These are phyloP conservation scores for Calephelis nemesis DNA, from an alignment of 1,140 invertebrate genomes.

Conservation along the genomic window DNA sequence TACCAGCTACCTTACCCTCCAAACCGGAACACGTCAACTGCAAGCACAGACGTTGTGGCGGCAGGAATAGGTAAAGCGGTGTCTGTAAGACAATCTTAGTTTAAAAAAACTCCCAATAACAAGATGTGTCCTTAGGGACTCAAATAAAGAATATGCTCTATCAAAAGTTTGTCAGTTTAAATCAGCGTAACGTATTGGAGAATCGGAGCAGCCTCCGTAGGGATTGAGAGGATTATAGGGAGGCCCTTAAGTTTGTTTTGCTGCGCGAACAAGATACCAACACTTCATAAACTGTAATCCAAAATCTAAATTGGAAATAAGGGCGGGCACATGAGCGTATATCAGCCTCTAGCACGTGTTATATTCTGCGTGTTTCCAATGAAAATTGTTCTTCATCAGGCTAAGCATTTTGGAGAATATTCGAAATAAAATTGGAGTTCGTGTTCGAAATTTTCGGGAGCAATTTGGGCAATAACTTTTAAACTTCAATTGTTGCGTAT, in stretches of 20 bases:
- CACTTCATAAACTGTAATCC: conserved; percentile 9
- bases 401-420: too few relatives aligned
- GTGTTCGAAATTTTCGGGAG: too few relatives aligned
- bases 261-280: conserved; percentile 16
- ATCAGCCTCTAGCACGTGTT: conserved; percentile 10
- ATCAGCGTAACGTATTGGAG: conserved; percentile 32
- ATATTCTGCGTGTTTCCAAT: not conserved
- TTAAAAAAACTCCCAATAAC: not conserved
- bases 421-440: too few relatives aligned
- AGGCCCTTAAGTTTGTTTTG: conserved; percentile 30
- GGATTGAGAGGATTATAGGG: conserved; percentile 30
- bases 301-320: conserved; percentile 18
- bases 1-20: too few relatives aligned
- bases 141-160: conserved; percentile 33
- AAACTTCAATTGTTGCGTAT: too few relatives aligned
- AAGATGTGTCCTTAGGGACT: conserved; percentile 24
- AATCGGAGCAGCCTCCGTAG: conserved; percentile 22
- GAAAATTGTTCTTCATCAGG: conserved; percentile 10
- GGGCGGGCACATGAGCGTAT: not conserved
- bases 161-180: conserved; percentile 45
- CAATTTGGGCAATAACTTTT: too few relatives aligned
- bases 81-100: not conserved
- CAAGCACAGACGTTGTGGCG: too few relatives aligned
- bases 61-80: too few relatives aligned
- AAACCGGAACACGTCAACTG: too few relatives aligned